Evolutionary conservation across 2,113 vertebrate species (phyloP).

Genomic region (Crocuta crocuta): DNA sequence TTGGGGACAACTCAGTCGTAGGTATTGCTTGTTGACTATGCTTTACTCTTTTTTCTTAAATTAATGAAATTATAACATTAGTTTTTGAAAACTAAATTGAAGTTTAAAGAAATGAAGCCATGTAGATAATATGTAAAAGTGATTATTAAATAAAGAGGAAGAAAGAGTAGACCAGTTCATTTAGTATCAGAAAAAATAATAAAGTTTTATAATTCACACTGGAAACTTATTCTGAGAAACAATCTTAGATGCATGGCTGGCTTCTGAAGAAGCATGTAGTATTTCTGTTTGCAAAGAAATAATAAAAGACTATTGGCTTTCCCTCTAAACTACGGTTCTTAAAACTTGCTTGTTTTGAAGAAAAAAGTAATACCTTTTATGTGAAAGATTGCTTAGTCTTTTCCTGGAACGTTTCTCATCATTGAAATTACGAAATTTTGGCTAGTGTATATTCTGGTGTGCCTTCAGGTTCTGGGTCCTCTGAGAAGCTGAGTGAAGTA

Average conservation of each 20-base stretch:
- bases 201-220: conserved; percentile 21
- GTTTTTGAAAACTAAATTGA: conserved; percentile 6
- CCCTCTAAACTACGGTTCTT: neutral
- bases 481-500: neutral
- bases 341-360: conserved; percentile 48
- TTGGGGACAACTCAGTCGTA: conserved; percentile 50
- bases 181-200: conserved; percentile 42
- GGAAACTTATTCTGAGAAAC: conserved; percentile 45
- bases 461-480: conserved; percentile 3
- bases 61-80: conserved; percentile 45
- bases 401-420: conserved; percentile 45
- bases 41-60: neutral
- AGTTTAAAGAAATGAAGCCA: neutral
- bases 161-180: neutral
- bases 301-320: neutral
- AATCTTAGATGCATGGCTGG: neutral
- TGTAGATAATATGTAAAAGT: conserved; percentile 49
- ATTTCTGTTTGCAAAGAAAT: conserved; percentile 22
- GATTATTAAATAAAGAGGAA: conserved; percentile 34
- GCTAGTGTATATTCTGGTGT: neutral
- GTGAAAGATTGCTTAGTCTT: conserved; percentile 3
- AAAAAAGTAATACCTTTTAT: neutral
- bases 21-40: conserved; percentile 10
- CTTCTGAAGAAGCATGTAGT: neutral
- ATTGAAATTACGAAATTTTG: conserved; percentile 33